Evolutionary conservation across 1,140 invertebrate genomes (phyloP).

Genomic region (Papilio glaucus): DNA sequence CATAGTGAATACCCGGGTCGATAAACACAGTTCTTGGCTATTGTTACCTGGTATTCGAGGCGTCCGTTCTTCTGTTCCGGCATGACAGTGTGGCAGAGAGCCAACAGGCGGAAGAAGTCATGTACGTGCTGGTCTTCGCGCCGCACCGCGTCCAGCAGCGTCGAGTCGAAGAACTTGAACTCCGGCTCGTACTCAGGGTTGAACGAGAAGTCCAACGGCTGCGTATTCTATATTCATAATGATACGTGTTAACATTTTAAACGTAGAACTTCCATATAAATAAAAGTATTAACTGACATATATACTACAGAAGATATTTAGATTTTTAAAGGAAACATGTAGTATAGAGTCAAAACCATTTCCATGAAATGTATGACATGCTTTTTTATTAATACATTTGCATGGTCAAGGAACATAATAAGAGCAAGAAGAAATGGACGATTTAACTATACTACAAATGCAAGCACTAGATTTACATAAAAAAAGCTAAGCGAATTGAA

Average conservation of each 20-base stretch:
- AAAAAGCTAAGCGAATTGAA: neutral
- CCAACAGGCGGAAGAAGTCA: conserved; percentile 94
- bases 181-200: conserved; percentile 96
- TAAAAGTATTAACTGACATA: neutral
- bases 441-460: neutral
- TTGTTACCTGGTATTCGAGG: conserved; percentile 85
- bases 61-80: conserved; percentile 94
- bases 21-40: no score
- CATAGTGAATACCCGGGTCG: no score
- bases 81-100: conserved; percentile 99
- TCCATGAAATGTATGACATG: conserved; percentile 1
- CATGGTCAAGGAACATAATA: neutral
- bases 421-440: neutral
- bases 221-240: conserved; percentile 84
- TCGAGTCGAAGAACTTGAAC: conserved; percentile 97
- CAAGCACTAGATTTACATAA: conserved; percentile 9
- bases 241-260: neutral
- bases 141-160: conserved; percentile 92
- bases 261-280: no score
- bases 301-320: neutral
- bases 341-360: no score
- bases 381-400: conserved; percentile 20
- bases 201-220: conserved; percentile 95
- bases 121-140: conserved; percentile 89
- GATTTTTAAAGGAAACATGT: neutral